Conservation (phyloP, 2,113 vertebrate species). For the Tiliqua scincoides region DNA sequence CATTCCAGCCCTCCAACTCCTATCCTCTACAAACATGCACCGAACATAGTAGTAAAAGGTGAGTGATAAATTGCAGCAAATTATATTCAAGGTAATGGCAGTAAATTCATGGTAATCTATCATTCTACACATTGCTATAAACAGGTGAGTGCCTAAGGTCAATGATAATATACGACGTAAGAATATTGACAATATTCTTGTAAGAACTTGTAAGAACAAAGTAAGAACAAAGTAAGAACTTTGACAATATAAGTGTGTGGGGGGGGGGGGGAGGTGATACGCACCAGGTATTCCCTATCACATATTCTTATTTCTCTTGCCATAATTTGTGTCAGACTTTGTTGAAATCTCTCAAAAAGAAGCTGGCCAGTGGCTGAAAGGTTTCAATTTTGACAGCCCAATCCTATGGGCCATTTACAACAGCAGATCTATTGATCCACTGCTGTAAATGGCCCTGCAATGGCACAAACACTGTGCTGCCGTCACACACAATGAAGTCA, state of each 20-base stretch:
- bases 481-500: too few species aligned
- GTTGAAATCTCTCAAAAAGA: not conserved
- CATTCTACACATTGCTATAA: not conserved
- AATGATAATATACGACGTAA: too few species aligned
- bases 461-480: too few species aligned
- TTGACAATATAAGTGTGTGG: not conserved
- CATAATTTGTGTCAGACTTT: not conserved
- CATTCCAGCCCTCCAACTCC: not conserved
- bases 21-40: not conserved
- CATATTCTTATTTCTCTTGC: not conserved
- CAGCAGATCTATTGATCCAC: too few species aligned
- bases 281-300: not conserved
- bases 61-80: constrained; percentile 7
- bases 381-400: not conserved
- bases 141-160: not conserved
- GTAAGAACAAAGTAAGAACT: too few species aligned
- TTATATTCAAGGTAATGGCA: not conserved
- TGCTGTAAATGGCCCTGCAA: too few species aligned
- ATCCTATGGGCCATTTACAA: too few species aligned
- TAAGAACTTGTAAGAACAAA: too few species aligned
- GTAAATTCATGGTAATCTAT: not conserved
- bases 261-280: not conserved
- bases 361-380: not conserved
- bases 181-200: too few species aligned
- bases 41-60: not conserved